Evolutionary conservation across 2,797 vertebrate species (phyloP).

Genomic region (Phrynocephalus forsythii): DNA sequence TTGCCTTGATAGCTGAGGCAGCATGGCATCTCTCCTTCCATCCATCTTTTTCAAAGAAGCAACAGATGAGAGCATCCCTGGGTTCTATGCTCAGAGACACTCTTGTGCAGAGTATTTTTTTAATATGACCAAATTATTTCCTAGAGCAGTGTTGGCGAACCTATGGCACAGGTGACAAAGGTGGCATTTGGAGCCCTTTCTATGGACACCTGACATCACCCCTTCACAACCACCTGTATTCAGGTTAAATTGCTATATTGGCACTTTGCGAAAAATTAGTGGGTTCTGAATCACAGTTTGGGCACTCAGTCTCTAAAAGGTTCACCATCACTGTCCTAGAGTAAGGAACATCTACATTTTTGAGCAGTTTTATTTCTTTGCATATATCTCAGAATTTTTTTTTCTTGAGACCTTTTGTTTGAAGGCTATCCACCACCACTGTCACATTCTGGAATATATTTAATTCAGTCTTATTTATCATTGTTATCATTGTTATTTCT

Average conservation of each 20-base stretch:
- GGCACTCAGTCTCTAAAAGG: too few relatives aligned
- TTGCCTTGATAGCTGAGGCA: constrained; percentile 48
- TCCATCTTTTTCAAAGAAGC: constrained; percentile 16
- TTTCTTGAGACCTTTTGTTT: neutral
- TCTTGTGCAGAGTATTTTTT: neutral
- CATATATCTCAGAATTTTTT: constrained; percentile 32
- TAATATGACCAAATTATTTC: neutral
- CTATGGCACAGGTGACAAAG: too few relatives aligned
- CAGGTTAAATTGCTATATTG: too few relatives aligned
- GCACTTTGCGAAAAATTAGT: too few relatives aligned
- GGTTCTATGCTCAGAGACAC: neutral
- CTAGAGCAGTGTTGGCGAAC: neutral
- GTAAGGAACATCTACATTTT: neutral
- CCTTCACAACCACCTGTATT: too few relatives aligned
- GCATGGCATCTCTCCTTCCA: constrained; percentile 29
- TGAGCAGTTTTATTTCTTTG: neutral
- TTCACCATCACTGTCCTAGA: too few relatives aligned
- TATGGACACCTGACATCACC: too few relatives aligned
- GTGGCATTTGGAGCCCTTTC: too few relatives aligned
- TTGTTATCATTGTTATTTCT: neutral
- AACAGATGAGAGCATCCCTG: neutral
- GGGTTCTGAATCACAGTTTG: too few relatives aligned
- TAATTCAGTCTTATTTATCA: neutral
- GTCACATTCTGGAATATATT: neutral
- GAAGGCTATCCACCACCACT: too few relatives aligned